phyloP scores from a whole-genome alignment of 1,140 invertebrate species.

The Drosophila lini region DNA sequence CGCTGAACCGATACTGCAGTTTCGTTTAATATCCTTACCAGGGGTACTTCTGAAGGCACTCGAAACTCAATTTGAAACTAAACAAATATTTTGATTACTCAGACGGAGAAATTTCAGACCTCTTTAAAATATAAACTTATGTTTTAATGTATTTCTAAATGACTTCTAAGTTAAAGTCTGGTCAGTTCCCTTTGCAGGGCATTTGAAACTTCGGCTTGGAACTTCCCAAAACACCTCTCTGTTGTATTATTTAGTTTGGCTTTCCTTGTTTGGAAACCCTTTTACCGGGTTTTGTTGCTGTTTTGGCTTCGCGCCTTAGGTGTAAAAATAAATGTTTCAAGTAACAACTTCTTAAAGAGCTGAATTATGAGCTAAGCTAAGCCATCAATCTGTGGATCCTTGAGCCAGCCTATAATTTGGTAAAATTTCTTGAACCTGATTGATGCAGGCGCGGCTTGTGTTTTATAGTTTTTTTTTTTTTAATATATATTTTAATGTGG shows the following conservation, averaged over 20 bases:
- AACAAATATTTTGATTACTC: too few relatives aligned
- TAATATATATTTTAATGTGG: slow-evolving; percentile 26
- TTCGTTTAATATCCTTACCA: slow-evolving; percentile 8
- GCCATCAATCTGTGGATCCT: slow-evolving; percentile 54
- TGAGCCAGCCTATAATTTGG: slow-evolving; percentile 70
- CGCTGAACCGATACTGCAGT: slow-evolving; percentile 7
- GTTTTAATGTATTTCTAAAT: too few relatives aligned
- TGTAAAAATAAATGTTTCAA: slow-evolving; percentile 83
- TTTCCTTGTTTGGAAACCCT: slow-evolving; percentile 24
- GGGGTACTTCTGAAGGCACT: background rate
- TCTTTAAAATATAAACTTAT: too few relatives aligned
- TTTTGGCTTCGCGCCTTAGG: slow-evolving; percentile 67
- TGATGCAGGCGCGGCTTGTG: slow-evolving; percentile 58
- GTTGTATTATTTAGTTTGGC: slow-evolving; percentile 28
- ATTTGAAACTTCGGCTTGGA: background rate
- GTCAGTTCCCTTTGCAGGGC: background rate
- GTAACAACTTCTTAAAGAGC: slow-evolving; percentile 82
- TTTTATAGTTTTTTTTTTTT: background rate
- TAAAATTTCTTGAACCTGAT: slow-evolving; percentile 68
- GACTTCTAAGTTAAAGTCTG: too few relatives aligned
- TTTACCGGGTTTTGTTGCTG: slow-evolving; percentile 35
- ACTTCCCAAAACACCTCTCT: background rate
- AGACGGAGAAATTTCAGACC: too few relatives aligned
- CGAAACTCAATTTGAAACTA: too few relatives aligned
- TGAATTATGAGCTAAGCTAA: slow-evolving; percentile 63